Conservation (phyloP, 2,888 invertebrate genomes). For the Tenthredo notha region DNA sequence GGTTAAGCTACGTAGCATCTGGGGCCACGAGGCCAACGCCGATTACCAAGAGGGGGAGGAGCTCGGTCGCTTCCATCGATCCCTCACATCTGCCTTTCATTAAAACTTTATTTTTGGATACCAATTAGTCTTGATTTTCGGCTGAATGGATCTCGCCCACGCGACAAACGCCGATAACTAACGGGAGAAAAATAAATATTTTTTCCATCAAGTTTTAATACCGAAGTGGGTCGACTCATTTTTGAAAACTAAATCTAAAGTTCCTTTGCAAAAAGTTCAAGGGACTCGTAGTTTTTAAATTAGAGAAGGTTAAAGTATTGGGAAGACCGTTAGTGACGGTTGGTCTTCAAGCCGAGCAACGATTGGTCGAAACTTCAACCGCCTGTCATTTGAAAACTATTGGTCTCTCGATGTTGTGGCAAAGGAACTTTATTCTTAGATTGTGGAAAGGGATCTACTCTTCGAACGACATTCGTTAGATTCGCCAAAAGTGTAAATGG, state of each 20-base stretch:
- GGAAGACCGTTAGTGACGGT: constrained; percentile 12
- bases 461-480: not conserved
- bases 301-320: constrained; percentile 8
- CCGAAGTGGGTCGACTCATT: not conserved
- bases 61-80: constrained; percentile 37
- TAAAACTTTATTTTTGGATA: constrained; percentile 36
- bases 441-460: not conserved
- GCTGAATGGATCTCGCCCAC: not conserved
- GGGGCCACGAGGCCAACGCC: constrained; percentile 38
- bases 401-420: not conserved
- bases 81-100: constrained; percentile 47
- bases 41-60: constrained; percentile 19
- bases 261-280: constrained; percentile 22
- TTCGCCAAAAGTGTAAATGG: not conserved
- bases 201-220: not conserved
- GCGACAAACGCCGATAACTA: not conserved
- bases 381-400: constrained; percentile 7
- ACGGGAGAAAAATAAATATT: not conserved
- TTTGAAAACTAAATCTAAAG: not conserved
- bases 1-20: constrained; percentile 48
- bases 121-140: constrained; percentile 33
- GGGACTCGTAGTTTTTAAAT: not conserved
- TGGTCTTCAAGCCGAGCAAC: not conserved
- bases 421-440: constrained; percentile 1
- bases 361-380: not conserved